Conservation (phyloP, 1,140 invertebrate species). For the Pemphigus obesinymphae region DNA sequence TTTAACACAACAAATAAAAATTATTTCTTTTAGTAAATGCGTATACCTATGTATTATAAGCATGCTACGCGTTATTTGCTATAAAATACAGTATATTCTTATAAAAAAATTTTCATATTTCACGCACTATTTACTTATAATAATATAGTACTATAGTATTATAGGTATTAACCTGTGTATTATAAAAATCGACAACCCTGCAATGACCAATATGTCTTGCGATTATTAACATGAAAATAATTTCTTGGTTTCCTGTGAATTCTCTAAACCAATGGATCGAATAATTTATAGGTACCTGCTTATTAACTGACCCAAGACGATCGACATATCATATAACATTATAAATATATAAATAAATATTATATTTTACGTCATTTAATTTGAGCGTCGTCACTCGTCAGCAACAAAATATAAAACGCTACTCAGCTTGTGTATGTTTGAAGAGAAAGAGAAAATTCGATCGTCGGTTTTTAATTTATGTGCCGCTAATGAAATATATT, state of each 20-base stretch:
- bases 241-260: neutral
- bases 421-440: neutral
- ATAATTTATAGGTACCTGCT: neutral
- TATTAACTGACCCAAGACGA: neutral
- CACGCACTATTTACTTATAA: constrained; percentile 1
- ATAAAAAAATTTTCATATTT: neutral
- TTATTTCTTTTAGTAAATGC: too few relatives aligned
- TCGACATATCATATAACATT: too few relatives aligned
- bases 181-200: too few relatives aligned
- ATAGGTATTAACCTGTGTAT: neutral
- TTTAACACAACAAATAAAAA: too few relatives aligned
- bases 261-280: neutral
- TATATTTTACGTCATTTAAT: too few relatives aligned
- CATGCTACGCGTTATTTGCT: neutral
- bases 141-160: neutral
- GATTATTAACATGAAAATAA: neutral
- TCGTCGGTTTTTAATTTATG: neutral
- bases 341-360: too few relatives aligned
- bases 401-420: neutral
- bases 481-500: neutral
- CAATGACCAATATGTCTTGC: neutral
- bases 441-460: neutral
- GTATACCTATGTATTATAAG: too few relatives aligned
- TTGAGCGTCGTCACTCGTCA: neutral
- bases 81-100: neutral